phyloP scores from a whole-genome alignment of 1,140 invertebrate genomes.

The Eriocheir sinensis region DNA sequence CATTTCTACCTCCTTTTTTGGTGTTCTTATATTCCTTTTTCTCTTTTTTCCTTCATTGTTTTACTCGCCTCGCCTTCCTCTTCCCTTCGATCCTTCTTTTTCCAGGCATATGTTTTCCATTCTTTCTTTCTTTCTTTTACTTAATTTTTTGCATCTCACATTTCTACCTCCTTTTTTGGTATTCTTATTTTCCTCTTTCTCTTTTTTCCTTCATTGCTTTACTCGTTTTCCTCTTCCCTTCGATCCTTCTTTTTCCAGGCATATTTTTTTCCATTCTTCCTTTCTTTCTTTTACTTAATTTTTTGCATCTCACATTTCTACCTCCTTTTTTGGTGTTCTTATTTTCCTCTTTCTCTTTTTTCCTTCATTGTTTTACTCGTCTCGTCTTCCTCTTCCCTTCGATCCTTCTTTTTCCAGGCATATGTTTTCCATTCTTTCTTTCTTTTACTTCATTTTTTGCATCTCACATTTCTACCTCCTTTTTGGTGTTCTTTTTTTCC shows the following conservation, averaged over 20 bases:
- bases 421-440: no score
- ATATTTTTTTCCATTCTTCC: not conserved
- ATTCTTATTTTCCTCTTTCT: no score
- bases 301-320: not conserved
- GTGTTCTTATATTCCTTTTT: no score
- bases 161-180: no score
- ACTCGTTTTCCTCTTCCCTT: not conserved
- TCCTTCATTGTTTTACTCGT: not conserved
- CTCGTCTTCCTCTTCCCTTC: no score
- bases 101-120: not conserved
- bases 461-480: no score
- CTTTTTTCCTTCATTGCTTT: not conserved
- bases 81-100: not conserved
- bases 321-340: no score
- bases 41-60: not conserved
- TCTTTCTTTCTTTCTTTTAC: no score
- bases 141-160: no score
- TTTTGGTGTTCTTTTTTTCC: no score
- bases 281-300: not conserved
- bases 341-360: not conserved
- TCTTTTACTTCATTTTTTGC: no score
- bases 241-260: not conserved
- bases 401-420: not conserved
- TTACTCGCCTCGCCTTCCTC: not conserved
- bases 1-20: no score